Evolutionary conservation across 2,888 invertebrate genomes (phyloP).

Genomic region (Lapara coniferarum): DNA sequence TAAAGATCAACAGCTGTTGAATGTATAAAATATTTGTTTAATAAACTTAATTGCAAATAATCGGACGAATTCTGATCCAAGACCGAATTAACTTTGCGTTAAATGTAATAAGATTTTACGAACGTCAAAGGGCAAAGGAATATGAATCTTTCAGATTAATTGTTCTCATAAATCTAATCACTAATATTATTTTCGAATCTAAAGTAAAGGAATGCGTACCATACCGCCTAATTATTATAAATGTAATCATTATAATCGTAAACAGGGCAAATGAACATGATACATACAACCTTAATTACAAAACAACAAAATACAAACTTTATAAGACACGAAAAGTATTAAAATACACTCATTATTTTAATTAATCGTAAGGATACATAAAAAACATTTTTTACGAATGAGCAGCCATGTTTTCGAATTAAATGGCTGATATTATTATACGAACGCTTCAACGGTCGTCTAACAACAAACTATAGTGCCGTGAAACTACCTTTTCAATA

Average conservation of each 20-base stretch:
- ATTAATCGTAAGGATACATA: not conserved
- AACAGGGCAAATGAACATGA: slow-evolving; percentile 1
- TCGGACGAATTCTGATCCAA: not conserved
- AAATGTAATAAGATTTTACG: slow-evolving; percentile 8
- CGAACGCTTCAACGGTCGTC: not conserved
- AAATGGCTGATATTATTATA: not conserved
- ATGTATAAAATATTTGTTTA: not conserved
- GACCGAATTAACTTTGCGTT: not conserved
- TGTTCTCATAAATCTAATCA: not conserved
- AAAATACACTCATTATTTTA: not conserved
- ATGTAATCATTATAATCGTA: not conserved
- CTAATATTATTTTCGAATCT: not conserved
- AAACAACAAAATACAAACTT: not conserved
- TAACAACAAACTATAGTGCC: not conserved
- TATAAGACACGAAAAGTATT: not conserved
- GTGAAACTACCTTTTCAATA: slow-evolving; percentile 22
- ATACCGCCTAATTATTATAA: not conserved
- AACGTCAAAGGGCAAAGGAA: not conserved
- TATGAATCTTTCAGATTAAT: not conserved
- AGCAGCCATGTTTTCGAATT: not conserved
- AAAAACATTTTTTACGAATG: not conserved
- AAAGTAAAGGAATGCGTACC: not conserved
- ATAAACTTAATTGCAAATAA: not conserved
- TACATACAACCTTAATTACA: not conserved
- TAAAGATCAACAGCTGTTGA: not conserved